These are phyloP conservation scores for Myotis findleyi DNA, from an alignment of 2,797 vertebrate genomes.

Conservation along the genomic window DNA sequence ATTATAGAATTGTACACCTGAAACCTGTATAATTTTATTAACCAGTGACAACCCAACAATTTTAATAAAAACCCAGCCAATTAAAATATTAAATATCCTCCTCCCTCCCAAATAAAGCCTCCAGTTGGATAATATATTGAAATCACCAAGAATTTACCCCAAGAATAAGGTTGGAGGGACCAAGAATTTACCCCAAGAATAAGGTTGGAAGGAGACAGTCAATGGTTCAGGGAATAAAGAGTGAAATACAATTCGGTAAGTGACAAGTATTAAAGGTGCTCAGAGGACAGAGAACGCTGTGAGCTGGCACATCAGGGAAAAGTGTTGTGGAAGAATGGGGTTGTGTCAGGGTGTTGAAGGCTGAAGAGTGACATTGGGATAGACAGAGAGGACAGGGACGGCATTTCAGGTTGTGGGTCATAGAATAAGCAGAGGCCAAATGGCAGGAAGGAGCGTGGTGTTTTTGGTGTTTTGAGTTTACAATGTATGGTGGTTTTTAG, in stretches of 20 bases:
- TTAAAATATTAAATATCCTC: background rate
- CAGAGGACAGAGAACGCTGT: background rate
- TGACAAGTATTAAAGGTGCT: background rate
- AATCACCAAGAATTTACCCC: background rate
- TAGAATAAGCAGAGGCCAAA: background rate
- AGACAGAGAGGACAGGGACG: background rate
- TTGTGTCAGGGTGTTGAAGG: background rate
- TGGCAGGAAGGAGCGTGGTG: background rate
- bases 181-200: background rate
- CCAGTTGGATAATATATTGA: background rate
- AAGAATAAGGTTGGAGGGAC: background rate
- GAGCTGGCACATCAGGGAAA: background rate
- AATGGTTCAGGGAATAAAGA: background rate
- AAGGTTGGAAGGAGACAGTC: background rate
- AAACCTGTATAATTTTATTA: too few species aligned
- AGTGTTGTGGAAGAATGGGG: background rate
- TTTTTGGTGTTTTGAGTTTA: background rate
- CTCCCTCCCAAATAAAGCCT: background rate
- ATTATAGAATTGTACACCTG: too few species aligned
- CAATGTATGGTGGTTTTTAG: background rate
- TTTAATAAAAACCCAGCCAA: background rate
- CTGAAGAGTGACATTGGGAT: background rate
- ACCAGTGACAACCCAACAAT: too few species aligned
- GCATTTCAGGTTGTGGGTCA: background rate
- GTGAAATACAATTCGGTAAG: background rate